Conservation (phyloP, 2,888 invertebrate genomes). For the Schrankia costaestrigalis region DNA sequence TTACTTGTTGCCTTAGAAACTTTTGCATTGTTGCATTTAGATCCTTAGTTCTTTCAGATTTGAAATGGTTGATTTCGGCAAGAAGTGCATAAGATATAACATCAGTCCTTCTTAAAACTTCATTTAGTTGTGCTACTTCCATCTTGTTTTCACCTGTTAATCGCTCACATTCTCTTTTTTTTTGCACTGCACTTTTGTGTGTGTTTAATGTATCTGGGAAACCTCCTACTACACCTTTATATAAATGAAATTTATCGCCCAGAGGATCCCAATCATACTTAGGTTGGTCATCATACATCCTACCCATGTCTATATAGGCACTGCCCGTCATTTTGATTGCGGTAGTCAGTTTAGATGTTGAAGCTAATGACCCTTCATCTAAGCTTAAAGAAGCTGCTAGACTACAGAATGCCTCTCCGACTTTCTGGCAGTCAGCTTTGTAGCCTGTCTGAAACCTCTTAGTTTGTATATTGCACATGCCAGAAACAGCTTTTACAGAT, state of each 20-base stretch:
- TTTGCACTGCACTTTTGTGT: constrained; percentile 94
- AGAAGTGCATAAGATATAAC: constrained; percentile 95
- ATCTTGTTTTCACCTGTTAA: constrained; percentile 90
- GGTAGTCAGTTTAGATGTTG: constrained; percentile 85
- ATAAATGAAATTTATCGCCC: constrained; percentile 94
- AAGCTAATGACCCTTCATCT: constrained; percentile 84
- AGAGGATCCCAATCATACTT: constrained; percentile 95
- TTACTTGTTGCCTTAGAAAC: constrained; percentile 93
- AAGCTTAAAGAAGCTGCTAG: constrained; percentile 91
- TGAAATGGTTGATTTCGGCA: constrained; percentile 97
- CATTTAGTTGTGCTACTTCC: constrained; percentile 88
- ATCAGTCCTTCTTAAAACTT: constrained; percentile 91
- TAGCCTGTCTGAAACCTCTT: constrained; percentile 93
- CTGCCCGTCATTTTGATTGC: constrained; percentile 93
- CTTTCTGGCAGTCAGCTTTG: constrained; percentile 94
- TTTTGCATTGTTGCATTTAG: constrained; percentile 91
- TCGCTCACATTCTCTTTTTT: constrained; percentile 93
- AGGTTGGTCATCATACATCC: constrained; percentile 94
- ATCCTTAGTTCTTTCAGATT: constrained; percentile 91
- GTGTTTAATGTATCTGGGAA: constrained; percentile 95
- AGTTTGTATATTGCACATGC: constrained; percentile 90
- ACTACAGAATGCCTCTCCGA: constrained; percentile 92
- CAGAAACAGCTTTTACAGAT: constrained; percentile 90
- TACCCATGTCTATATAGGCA: constrained; percentile 93
- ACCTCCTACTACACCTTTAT: constrained; percentile 93